A percentile compares a stretch with the other conserved stretches of the same genome.
phyloP scores from a whole-genome alignment of 2,797 vertebrate species.

The Sandelia bainsii region DNA sequence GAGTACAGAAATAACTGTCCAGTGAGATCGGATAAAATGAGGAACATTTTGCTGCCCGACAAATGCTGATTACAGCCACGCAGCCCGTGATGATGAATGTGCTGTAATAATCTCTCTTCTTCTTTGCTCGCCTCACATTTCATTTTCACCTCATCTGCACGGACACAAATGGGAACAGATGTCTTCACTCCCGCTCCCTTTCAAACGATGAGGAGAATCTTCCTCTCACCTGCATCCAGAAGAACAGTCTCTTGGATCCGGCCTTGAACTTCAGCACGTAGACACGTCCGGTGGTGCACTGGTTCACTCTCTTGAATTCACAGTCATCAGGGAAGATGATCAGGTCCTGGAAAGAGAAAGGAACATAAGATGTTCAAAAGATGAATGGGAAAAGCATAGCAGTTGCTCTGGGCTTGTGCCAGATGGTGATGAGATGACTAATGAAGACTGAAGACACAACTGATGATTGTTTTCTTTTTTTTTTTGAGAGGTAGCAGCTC shows the following conservation, averaged over 20 bases:
- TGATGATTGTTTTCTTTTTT: no score
- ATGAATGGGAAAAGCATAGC: neutral
- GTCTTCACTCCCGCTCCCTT: neutral
- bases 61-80: conserved; percentile 11
- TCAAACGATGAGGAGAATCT: neutral
- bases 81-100: conserved; percentile 4
- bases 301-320: conserved; percentile 95
- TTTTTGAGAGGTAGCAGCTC: no score
- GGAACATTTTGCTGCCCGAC: neutral
- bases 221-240: conserved; percentile 97
- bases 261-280: conserved; percentile 98
- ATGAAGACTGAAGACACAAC: no score
- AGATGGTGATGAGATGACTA: no score
- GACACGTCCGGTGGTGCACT: conserved; percentile 96
- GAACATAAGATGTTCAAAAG: no score
- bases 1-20: neutral
- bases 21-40: neutral
- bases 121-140: neutral
- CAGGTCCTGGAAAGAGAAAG: conserved; percentile 85
- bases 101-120: neutral
- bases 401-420: no score
- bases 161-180: neutral
- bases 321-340: conserved; percentile 99
- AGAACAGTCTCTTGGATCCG: conserved; percentile 96
- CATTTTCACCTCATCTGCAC: conserved; percentile 14